Evolutionary conservation across 1,140 invertebrate genomes (phyloP).

Genomic region (Scaptomyza pallida): DNA sequence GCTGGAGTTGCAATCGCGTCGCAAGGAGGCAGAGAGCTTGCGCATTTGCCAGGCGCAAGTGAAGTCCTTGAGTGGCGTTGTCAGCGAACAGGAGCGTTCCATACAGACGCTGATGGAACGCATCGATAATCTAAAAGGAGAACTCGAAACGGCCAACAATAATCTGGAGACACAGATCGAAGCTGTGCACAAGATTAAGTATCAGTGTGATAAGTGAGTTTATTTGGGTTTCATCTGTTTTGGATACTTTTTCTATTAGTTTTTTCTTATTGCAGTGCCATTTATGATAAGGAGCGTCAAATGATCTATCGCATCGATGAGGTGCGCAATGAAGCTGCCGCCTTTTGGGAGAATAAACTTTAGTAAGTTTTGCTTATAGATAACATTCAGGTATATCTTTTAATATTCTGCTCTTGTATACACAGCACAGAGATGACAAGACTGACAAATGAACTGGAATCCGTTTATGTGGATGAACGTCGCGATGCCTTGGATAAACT

Average conservation of each 20-base stretch:
- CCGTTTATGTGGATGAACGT: constrained; percentile 87
- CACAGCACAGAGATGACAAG: constrained; percentile 85
- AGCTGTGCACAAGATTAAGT: constrained; percentile 84
- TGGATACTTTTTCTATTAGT: too few species aligned
- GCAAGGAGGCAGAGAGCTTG: constrained; percentile 84
- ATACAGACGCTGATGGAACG: constrained; percentile 85
- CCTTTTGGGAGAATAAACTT: constrained; percentile 86
- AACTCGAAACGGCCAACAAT: constrained; percentile 85
- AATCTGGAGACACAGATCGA: constrained; percentile 86
- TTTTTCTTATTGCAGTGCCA: constrained; percentile 78
- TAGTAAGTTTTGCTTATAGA: constrained; percentile 65
- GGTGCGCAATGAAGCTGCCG: constrained; percentile 86
- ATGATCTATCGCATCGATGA: constrained; percentile 85
- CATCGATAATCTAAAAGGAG: constrained; percentile 85
- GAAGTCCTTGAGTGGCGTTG: constrained; percentile 86
- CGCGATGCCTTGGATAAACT: constrained; percentile 85
- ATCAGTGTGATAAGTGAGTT: constrained; percentile 83
- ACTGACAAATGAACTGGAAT: constrained; percentile 87
- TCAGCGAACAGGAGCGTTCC: constrained; percentile 86
- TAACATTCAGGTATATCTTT: not conserved
- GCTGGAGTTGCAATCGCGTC: constrained; percentile 84
- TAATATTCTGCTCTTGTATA: constrained; percentile 30
- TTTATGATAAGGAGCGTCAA: constrained; percentile 85
- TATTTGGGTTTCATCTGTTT: not conserved
- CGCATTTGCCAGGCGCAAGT: constrained; percentile 87